phyloP scores from a whole-genome alignment of 1,140 invertebrate species.

The Aplysia californica region DNA sequence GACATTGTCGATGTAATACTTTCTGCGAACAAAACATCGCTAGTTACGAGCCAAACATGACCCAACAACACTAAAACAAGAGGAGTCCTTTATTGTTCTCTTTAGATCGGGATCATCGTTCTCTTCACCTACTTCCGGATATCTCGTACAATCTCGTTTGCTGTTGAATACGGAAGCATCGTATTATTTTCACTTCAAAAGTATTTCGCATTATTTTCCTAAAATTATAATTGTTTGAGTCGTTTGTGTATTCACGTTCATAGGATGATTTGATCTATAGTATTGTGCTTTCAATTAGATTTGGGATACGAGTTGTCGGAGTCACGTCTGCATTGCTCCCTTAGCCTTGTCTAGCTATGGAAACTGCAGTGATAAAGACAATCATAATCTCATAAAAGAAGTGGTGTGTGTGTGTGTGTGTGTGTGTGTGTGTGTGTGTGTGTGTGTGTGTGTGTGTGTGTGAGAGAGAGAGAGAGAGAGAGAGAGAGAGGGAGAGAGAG shows the following conservation, averaged over 20 bases:
- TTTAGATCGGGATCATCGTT: not conserved
- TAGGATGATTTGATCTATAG: not conserved
- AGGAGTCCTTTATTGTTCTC: not conserved
- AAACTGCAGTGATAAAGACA: no score
- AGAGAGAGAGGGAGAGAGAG: conserved; percentile 13
- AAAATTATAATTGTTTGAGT: not conserved
- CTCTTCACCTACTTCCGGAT: not conserved
- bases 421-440: not conserved
- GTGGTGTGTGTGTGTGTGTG: not conserved
- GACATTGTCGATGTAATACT: conserved; percentile 17
- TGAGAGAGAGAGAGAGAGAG: not conserved
- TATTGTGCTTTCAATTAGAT: not conserved
- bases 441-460: not conserved
- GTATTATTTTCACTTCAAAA: no score
- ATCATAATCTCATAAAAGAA: no score
- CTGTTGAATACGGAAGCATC: no score
- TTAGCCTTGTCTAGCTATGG: no score
- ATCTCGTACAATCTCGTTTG: not conserved
- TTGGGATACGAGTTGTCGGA: not conserved
- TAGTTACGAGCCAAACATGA: not conserved
- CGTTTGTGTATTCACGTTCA: not conserved
- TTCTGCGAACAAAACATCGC: conserved; percentile 12
- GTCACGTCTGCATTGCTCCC: no score
- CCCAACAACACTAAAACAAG: no score
- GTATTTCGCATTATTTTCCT: no score